These are phyloP conservation scores for Apodemia hepburni DNA, from an alignment of 2,888 invertebrate species.

Conservation along the genomic window DNA sequence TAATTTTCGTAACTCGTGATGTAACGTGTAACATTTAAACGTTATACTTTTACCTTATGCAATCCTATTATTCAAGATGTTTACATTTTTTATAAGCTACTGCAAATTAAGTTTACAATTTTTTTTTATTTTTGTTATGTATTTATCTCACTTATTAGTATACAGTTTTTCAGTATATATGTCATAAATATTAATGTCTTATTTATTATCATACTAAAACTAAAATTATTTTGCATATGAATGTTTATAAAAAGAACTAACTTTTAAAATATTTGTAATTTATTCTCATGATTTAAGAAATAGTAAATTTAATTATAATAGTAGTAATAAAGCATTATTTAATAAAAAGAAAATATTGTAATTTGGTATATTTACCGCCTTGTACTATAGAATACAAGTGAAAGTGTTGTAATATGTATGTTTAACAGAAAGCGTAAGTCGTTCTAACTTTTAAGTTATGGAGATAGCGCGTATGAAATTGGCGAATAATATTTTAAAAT, in stretches of 20 bases:
- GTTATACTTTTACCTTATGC: conserved; percentile 42
- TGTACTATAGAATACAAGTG: conserved; percentile 1
- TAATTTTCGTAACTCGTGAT: conserved; percentile 56
- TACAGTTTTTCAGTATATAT: too few relatives aligned
- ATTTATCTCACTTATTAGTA: too few relatives aligned
- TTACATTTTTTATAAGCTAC: conserved; percentile 15
- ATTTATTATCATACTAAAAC: too few relatives aligned
- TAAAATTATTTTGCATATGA: too few relatives aligned
- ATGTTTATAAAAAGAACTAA: too few relatives aligned
- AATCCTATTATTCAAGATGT: conserved; percentile 38
- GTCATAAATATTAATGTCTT: too few relatives aligned
- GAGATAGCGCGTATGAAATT: not conserved
- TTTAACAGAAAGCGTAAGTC: conserved; percentile 5
- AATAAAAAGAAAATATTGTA: too few relatives aligned
- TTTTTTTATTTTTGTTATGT: not conserved
- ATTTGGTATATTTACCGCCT: too few relatives aligned
- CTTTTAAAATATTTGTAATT: too few relatives aligned
- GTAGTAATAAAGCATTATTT: too few relatives aligned
- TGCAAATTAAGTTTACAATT: not conserved
- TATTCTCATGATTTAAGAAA: too few relatives aligned
- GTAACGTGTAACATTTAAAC: conserved; percentile 47
- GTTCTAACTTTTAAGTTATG: not conserved
- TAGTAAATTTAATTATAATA: too few relatives aligned
- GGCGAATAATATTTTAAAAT: not conserved
- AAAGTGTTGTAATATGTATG: conserved; percentile 3